Evolutionary conservation across 2,888 invertebrate species (phyloP), one percentile per base, ranked within the genome.

Genomic region (Synergus umbraculus): DNA sequence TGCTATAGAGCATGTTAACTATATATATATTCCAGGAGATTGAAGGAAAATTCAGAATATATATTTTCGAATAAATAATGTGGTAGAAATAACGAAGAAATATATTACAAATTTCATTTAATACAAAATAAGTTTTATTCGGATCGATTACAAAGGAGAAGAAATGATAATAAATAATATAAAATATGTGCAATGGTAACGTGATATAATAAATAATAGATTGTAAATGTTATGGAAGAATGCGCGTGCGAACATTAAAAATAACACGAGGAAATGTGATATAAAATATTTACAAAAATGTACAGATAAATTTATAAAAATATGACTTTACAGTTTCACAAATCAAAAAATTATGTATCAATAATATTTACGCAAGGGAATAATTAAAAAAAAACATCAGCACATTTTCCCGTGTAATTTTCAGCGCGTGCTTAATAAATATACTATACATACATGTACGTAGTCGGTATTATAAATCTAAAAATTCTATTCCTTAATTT

Each of bases 131-230:
- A 82, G 84, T 85, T 90, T 89, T 90, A 89, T 88, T 90, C 86
- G 85, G 88, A 85, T 87, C 86, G 86, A 88, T 89, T 88, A 90
- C 84, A 88, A 84, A 88, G 85, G 83, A 87, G 84, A 85, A 86
- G 85, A 87, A 84, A 88, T 91, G 88, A 89, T 86, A 91, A 91
- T 90, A 91, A 90, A 89, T 89, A 89, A 90, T 89, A 78, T 78
- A 90, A 89, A 89, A 89, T 88, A 88, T 86, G 89, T 88, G 87
- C 87, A 87, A 91, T 90, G 90, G 90, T 91, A 91, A 91, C 91
- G 87, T 90, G 89, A 89, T 89, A 89, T 83, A 91, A 90, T 91
- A 91, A 89, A 90, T 90, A 89, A 85, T 88, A 85, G 78, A 66
- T 82, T 60, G 60, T 85, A 83, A 86, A 85, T 82, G 78, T 83